Base-by-base conservation (phyloP, 2,888 invertebrate genomes). In the Nephrotoma appendiculata region DNA sequence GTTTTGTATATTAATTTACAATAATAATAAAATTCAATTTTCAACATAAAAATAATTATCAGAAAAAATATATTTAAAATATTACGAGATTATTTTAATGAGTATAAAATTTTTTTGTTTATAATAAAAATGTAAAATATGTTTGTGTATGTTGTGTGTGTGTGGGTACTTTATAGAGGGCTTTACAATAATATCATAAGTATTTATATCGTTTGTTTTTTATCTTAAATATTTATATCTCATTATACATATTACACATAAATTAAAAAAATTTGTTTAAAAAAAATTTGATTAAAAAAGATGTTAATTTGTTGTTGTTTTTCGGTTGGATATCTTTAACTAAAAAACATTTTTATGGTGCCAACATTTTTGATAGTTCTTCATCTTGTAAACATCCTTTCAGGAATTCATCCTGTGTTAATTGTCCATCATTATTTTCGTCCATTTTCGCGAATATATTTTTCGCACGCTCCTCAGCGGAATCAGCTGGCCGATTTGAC, bases 391-490 rank as follows among this genome's bases (percentile, higher is more conserved):
- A 95, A 92, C 99, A 99, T 87, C 98, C 99, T 92, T 98, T 98
- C 88, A 99, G 95, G 92, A 99, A 99, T 93, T 99, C 99, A 89
- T 99, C 98, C 92, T 98, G 98, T 89, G 98, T 98, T 90, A 99
- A 94, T 92, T 98, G 98, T 88, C 99, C 99, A 92, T 99, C 99
- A 93, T 98, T 98, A 94, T 99, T 99, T 91, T 98, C 97, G 92
- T 99, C 99, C 99, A 99, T 99, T 93, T 98, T 98, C 88, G 98
- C 98, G 92, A 99, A 99, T 90, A 99, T 99, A 92, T 98, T 99
- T 93, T 98, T 98, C 89, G 99, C 99, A 89, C 99, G 94, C 91
- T 99, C 98, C 91, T 99, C 98, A 43, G 99, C 99, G 31, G 98
- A 98, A 91, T 98, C 98, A 71, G 97, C 97, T 86, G 98, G 98